Evolutionary conservation across 2,888 invertebrate genomes (phyloP).

Genomic region (Drosophila recens): DNA sequence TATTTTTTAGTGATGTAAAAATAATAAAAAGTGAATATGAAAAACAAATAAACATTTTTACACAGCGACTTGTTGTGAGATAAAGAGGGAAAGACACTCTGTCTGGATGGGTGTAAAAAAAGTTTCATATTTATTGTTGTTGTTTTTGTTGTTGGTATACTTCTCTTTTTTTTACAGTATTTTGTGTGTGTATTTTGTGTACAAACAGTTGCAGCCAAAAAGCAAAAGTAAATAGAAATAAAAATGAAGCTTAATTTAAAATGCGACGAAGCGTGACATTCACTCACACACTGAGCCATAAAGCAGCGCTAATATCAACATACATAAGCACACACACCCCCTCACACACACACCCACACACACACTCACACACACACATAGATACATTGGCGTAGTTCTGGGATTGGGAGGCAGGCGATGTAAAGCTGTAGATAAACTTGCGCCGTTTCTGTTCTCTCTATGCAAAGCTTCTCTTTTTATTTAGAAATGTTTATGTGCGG

Average conservation of each 20-base stretch:
- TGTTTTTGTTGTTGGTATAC: background rate
- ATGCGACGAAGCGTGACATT: conserved; percentile 74
- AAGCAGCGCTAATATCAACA: conserved; percentile 72
- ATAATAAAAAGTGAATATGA: conserved; percentile 73
- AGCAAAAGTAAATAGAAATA: conserved; percentile 76
- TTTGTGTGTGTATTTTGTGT: conserved; percentile 28
- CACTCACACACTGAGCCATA: conserved; percentile 57
- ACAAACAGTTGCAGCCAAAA: conserved; percentile 63
- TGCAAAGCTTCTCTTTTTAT: conserved; percentile 62
- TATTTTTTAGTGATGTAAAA: conserved; percentile 58
- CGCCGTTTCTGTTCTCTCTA: conserved; percentile 65
- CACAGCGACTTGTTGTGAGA: conserved; percentile 8
- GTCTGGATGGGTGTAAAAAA: conserved; percentile 56
- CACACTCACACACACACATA: conserved; percentile 5
- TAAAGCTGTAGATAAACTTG: conserved; percentile 72
- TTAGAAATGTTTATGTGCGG: conserved; percentile 65
- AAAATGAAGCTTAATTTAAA: conserved; percentile 81
- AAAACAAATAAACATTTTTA: conserved; percentile 62
- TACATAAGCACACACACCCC: conserved; percentile 10
- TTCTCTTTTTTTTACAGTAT: conserved; percentile 4
- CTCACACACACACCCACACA: conserved; percentile 34
- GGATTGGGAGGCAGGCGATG: conserved; percentile 46
- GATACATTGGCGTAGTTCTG: conserved; percentile 11
- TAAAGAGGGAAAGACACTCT: background rate
- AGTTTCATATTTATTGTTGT: conserved; percentile 21